A percentile compares a stretch with the other conserved stretches of the same genome.
phyloP scores from a whole-genome alignment of 30 jellyfish, hydroid and myxozoan species.

The Hydra vulgaris region DNA sequence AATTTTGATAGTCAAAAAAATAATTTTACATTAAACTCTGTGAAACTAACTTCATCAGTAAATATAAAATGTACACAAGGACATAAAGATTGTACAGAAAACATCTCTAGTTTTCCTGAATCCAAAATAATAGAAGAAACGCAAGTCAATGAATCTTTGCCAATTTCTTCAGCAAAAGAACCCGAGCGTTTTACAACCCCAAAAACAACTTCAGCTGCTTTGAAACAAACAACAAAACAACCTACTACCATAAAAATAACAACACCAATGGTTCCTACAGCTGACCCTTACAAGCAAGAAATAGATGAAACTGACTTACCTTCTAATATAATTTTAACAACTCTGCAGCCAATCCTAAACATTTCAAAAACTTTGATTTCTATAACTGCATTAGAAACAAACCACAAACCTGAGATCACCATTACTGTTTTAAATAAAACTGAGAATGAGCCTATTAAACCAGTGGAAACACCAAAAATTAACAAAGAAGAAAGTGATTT shows the following conservation, averaged over 20 bases:
- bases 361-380: slow-evolving; percentile 1
- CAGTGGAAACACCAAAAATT: slow-evolving; percentile 20
- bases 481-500: slow-evolving; percentile 29
- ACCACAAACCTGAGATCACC: slow-evolving; percentile 19
- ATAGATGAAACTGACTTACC: neutral
- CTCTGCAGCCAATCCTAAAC: neutral
- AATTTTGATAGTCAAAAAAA: neutral
- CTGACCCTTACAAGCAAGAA: slow-evolving; percentile 32
- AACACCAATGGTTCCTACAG: slow-evolving; percentile 12
- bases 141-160: slow-evolving; percentile 20
- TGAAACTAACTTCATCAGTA: neutral
- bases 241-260: slow-evolving; percentile 6
- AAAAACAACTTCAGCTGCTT: slow-evolving; percentile 8
- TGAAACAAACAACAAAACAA: slow-evolving; percentile 1
- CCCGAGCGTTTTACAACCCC: neutral
- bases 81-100: neutral
- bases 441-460: slow-evolving; percentile 14
- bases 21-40: neutral
- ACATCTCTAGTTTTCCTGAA: neutral
- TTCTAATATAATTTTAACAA: neutral
- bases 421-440: slow-evolving; percentile 28
- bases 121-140: slow-evolving; percentile 2
- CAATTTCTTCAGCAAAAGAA: neutral
- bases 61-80: neutral
- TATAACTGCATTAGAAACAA: slow-evolving; percentile 9